phyloP scores from a whole-genome alignment of 2,113 vertebrate species.

The Ophthalmolycus amberensis region DNA sequence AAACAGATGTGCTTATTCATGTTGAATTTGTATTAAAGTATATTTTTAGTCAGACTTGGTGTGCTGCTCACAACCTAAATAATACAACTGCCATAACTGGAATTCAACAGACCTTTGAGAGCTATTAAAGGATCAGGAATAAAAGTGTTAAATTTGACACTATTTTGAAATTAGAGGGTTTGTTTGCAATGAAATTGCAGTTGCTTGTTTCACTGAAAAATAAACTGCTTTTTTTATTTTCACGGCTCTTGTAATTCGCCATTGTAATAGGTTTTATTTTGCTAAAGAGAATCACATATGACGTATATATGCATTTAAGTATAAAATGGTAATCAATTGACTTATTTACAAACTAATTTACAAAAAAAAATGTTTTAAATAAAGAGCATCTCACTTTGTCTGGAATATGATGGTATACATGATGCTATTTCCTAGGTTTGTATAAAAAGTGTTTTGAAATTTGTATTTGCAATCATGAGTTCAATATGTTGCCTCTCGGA shows the following conservation, averaged over 20 bases:
- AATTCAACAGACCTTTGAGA: background rate
- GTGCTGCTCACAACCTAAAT: constrained; percentile 43
- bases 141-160: background rate
- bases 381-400: background rate
- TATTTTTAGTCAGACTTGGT: constrained; percentile 61
- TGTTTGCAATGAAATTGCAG: constrained; percentile 7
- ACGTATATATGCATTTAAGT: constrained; percentile 6
- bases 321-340: background rate
- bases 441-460: background rate
- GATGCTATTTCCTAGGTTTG: background rate
- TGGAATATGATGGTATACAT: background rate
- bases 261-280: constrained; percentile 19
- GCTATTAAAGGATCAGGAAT: background rate
- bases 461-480: background rate
- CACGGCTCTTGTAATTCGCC: constrained; percentile 8
- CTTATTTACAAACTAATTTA: background rate
- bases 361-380: background rate
- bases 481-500: background rate
- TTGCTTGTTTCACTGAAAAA: constrained; percentile 52
- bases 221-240: constrained; percentile 44
- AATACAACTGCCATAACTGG: constrained; percentile 11
- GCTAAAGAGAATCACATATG: background rate
- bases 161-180: constrained; percentile 1
- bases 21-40: constrained; percentile 54
- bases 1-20: constrained; percentile 32